Evolutionary conservation across 2,113 vertebrate species (phyloP).

Genomic region (Pithys albifrons): DNA sequence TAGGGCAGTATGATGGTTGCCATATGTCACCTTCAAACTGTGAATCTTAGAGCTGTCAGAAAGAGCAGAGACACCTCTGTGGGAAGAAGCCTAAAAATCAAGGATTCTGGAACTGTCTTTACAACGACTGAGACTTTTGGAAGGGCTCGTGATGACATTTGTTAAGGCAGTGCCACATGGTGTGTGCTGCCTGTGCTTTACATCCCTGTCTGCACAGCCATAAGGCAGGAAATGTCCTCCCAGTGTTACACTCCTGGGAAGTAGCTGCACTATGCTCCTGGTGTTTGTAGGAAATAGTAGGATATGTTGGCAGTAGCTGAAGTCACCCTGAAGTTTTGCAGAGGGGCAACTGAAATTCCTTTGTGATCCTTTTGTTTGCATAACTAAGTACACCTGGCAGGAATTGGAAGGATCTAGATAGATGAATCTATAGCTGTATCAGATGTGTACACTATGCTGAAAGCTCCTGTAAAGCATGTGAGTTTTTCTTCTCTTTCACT

Average conservation of each 20-base stretch:
- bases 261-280: neutral
- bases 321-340: neutral
- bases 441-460: neutral
- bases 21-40: neutral
- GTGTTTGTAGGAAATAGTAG: neutral
- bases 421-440: neutral
- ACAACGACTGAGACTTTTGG: neutral
- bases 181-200: neutral
- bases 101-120: constrained; percentile 10
- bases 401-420: neutral
- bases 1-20: neutral
- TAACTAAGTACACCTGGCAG: neutral
- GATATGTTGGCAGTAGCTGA: neutral
- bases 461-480: neutral
- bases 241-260: neutral
- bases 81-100: neutral
- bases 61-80: neutral
- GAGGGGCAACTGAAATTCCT: neutral
- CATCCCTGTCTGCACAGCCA: neutral
- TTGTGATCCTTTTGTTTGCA: neutral
- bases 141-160: neutral
- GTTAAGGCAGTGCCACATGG: neutral
- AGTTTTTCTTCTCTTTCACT: neutral
- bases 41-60: neutral
- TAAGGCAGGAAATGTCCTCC: neutral